Percentiles rank a stretch among this genome's conserved stretches.
Evolutionary conservation across 1,140 invertebrate genomes (phyloP).

Genomic region (Globodera rostochiensis): DNA sequence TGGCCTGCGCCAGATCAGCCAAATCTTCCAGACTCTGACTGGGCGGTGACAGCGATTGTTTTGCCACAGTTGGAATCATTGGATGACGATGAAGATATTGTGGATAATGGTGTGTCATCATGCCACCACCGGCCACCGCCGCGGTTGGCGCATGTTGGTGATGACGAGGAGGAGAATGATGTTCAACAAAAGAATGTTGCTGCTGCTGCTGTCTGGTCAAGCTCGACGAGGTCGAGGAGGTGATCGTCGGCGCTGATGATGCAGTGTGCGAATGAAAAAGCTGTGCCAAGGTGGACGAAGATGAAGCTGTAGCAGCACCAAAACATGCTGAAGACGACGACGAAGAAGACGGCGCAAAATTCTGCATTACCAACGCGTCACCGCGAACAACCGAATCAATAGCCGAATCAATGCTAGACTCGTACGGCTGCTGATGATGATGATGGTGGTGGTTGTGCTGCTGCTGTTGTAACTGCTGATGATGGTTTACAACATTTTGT

Average conservation of each 20-base stretch:
- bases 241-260: neutral
- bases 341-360: neutral
- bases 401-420: slow-evolving; percentile 1
- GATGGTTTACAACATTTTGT: neutral
- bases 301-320: neutral
- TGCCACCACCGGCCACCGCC: neutral
- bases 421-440: neutral
- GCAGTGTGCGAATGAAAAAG: neutral
- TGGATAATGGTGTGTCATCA: neutral
- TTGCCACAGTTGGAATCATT: neutral
- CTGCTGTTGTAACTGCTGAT: neutral
- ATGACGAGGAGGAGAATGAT: neutral
- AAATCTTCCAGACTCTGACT: slow-evolving; percentile 18
- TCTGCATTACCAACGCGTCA: slow-evolving; percentile 17
- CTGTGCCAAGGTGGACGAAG: neutral
- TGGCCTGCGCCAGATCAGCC: slow-evolving; percentile 23
- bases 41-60: no score
- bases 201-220: neutral
- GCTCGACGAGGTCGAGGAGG: neutral
- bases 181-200: neutral
- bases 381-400: slow-evolving; percentile 19
- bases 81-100: neutral
- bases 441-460: neutral
- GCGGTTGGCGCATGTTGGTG: neutral
- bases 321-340: neutral